Evolutionary conservation across 2,113 vertebrate genomes (phyloP).

Genomic region (Crotalus helleri): DNA sequence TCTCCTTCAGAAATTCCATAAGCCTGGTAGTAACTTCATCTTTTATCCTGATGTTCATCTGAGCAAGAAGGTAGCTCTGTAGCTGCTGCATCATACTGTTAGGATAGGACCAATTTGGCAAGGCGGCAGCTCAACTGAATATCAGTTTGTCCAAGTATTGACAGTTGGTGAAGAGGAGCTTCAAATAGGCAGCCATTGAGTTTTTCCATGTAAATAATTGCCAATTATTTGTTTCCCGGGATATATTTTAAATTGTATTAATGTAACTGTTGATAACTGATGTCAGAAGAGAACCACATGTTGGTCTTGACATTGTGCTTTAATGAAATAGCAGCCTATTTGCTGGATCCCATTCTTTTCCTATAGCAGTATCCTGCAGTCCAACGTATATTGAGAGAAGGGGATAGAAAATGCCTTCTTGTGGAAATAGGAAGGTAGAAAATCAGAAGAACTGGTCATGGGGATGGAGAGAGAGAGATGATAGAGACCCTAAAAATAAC

Average conservation of each 20-base stretch:
- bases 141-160: not conserved
- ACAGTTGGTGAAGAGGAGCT: not conserved
- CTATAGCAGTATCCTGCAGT: slow-evolving; percentile 24
- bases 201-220: not conserved
- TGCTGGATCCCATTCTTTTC: slow-evolving; percentile 19
- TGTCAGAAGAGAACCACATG: not conserved
- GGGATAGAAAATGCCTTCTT: slow-evolving; percentile 9
- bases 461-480: not conserved
- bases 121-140: not conserved
- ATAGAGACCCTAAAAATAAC: slow-evolving; percentile 37
- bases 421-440: slow-evolving; percentile 14
- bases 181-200: not conserved
- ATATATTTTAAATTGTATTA: not conserved
- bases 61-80: not conserved
- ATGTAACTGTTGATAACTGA: not conserved
- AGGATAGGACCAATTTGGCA: not conserved
- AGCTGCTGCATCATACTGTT: not conserved
- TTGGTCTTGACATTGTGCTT: not conserved
- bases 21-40: not conserved
- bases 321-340: not conserved
- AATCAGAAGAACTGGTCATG: not conserved
- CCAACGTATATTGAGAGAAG: slow-evolving; percentile 35
- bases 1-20: not conserved
- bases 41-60: not conserved
- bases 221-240: not conserved